These are phyloP conservation scores for Myodes glareolus DNA, from an alignment of 2,113 vertebrate genomes.

Conservation along the genomic window DNA sequence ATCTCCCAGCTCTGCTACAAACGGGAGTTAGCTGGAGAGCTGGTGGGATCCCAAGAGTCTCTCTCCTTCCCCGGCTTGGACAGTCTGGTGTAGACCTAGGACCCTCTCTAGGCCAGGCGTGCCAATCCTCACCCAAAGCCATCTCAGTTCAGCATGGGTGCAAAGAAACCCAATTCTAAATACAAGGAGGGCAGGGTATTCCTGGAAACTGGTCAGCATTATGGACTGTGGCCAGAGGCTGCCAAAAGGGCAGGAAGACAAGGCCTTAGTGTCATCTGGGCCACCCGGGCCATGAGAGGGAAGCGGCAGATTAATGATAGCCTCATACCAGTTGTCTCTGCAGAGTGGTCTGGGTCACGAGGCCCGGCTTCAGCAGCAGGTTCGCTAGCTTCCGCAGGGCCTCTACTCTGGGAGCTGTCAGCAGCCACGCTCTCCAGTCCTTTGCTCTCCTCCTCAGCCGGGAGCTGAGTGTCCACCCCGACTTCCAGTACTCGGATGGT, in stretches of 20 bases:
- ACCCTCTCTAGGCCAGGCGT: background rate
- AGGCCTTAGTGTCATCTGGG: background rate
- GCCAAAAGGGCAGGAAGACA: background rate
- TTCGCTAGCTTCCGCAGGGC: conserved; percentile 44
- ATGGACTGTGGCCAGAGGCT: background rate
- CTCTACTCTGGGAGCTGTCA: conserved; percentile 70
- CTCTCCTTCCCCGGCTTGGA: background rate
- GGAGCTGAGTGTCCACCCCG: conserved; percentile 90
- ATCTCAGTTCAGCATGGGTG: background rate
- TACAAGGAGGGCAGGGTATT: background rate
- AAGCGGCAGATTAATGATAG: background rate
- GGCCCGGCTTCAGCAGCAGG: conserved; percentile 48
- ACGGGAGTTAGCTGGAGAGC: background rate
- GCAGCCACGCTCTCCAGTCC: conserved; percentile 54
- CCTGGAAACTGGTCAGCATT: background rate
- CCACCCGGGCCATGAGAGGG: background rate
- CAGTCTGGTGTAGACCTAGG: background rate
- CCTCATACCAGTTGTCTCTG: conserved; percentile 81
- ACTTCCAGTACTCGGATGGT: conserved; percentile 96
- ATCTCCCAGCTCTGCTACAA: background rate
- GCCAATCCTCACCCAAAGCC: background rate
- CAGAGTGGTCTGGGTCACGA: conserved; percentile 63
- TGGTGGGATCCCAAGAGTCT: background rate
- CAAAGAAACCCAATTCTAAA: background rate
- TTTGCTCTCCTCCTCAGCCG: conserved; percentile 86